These are phyloP conservation scores for Ara ararauna DNA, from an alignment of 2,797 vertebrate species.

Conservation along the genomic window DNA sequence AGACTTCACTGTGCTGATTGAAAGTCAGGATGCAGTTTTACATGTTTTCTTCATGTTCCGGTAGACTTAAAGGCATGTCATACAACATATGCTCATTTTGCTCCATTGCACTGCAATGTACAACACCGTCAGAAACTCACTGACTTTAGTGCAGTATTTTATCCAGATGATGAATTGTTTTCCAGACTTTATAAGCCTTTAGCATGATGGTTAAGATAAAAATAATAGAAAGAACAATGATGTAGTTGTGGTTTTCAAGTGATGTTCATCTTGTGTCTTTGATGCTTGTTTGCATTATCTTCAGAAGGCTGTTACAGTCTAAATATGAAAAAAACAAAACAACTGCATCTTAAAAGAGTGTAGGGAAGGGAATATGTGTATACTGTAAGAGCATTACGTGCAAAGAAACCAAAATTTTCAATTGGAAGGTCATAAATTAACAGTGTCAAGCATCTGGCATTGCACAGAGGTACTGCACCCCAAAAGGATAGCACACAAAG, in stretches of 20 bases:
- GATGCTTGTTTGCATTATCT: constrained; percentile 1
- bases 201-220: not conserved
- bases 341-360: not conserved
- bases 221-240: not conserved
- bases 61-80: not conserved
- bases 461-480: not conserved
- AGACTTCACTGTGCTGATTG: not conserved
- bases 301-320: constrained; percentile 52
- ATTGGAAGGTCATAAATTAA: not conserved
- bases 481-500: not conserved
- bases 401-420: not conserved
- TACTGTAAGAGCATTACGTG: not conserved
- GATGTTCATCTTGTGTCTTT: not conserved
- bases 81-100: not conserved
- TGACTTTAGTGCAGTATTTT: not conserved
- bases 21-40: not conserved
- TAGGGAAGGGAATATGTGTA: not conserved
- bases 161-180: constrained; percentile 1
- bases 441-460: not conserved
- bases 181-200: constrained; percentile 5
- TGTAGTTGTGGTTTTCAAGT: not conserved
- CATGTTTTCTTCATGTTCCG: not conserved
- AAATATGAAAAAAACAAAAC: not conserved
- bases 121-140: not conserved
- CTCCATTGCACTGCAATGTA: not conserved